These are phyloP conservation scores for Drosophila takahashii DNA, from an alignment of 1,140 invertebrate species.

Conservation along the genomic window DNA sequence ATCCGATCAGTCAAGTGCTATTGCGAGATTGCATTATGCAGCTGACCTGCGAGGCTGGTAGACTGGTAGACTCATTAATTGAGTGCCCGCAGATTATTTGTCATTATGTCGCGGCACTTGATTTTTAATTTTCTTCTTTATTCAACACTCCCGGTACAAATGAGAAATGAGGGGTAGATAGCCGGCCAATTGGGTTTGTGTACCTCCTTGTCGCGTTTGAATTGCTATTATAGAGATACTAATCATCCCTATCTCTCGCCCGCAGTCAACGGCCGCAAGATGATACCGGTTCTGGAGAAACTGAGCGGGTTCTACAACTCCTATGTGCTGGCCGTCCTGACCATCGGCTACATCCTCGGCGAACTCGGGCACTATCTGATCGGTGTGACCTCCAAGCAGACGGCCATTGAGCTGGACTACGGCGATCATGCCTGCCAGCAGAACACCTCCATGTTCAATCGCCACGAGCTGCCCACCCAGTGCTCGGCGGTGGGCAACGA, in stretches of 20 bases:
- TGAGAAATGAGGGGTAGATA: conserved; percentile 4
- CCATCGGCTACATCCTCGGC: conserved; percentile 92
- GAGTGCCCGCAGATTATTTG: conserved; percentile 43
- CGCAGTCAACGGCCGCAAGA: conserved; percentile 33
- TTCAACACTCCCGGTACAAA: conserved; percentile 15
- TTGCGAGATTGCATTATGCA: conserved; percentile 11
- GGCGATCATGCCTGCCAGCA: conserved; percentile 94
- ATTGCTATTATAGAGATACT: conserved; percentile 9
- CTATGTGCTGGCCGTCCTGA: conserved; percentile 91
- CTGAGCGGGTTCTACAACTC: conserved; percentile 89
- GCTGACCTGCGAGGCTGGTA: conserved; percentile 8
- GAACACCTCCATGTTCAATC: conserved; percentile 87
- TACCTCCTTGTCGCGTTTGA: conserved; percentile 8
- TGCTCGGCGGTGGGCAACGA: conserved; percentile 86
- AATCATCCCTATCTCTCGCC: conserved; percentile 7
- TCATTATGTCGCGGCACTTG: conserved; percentile 54
- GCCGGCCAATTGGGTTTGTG: conserved; percentile 2
- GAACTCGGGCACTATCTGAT: conserved; percentile 95
- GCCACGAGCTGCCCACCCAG: conserved; percentile 87
- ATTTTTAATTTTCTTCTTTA: conserved; percentile 23
- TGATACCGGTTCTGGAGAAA: conserved; percentile 86
- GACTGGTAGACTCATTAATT: conserved; percentile 37
- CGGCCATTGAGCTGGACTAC: conserved; percentile 93
- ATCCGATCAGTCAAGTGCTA: conserved; percentile 11
- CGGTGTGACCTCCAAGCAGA: conserved; percentile 93